These are phyloP conservation scores for Eidolon helvum DNA, from an alignment of 2,113 vertebrate species.

Conservation along the genomic window DNA sequence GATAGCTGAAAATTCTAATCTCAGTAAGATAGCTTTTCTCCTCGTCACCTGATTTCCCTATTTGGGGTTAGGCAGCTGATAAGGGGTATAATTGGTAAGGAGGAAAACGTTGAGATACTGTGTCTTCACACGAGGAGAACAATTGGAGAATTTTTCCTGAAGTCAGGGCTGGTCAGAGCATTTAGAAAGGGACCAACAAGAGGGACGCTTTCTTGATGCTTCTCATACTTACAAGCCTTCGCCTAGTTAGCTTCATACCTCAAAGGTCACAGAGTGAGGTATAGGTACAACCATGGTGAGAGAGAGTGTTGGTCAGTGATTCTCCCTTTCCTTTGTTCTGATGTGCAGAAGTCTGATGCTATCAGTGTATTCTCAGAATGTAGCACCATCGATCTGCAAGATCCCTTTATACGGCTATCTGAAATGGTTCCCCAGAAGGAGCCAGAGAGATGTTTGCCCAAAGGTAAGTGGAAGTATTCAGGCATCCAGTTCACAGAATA, in stretches of 20 bases:
- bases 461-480: constrained; percentile 82
- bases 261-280: background rate
- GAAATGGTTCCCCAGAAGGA: constrained; percentile 81
- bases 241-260: background rate
- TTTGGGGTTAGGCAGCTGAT: background rate
- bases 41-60: background rate
- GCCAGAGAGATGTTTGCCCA: constrained; percentile 90
- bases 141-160: background rate
- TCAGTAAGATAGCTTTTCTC: background rate
- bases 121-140: background rate
- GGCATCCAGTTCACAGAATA: background rate
- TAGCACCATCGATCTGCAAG: constrained; percentile 90
- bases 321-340: background rate
- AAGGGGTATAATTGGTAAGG: background rate
- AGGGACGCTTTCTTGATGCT: background rate
- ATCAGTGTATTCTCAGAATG: constrained; percentile 87
- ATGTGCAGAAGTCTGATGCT: constrained; percentile 81
- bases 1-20: background rate
- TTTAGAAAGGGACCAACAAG: background rate
- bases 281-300: background rate
- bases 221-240: background rate
- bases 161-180: background rate
- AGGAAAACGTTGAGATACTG: background rate
- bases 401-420: constrained; percentile 72
- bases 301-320: background rate